Percentiles rank a stretch among this genome's conserved stretches.
Evolutionary conservation across 92 coral and sea anemone species (phyloP).

Genomic region (Porites lobata): DNA sequence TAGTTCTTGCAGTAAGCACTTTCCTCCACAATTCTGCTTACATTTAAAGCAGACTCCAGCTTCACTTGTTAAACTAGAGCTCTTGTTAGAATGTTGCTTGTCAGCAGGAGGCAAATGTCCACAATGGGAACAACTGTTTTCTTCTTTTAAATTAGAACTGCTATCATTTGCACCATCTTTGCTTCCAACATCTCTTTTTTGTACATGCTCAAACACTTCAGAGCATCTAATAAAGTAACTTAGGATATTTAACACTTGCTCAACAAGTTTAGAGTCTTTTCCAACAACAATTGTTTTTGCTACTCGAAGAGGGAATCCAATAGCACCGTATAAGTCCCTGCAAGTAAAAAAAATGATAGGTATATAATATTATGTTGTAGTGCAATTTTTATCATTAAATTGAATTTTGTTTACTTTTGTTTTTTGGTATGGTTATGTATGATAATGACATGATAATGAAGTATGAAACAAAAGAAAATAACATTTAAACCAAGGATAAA

Average conservation of each 20-base stretch:
- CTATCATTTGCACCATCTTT: not conserved
- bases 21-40: conserved; percentile 32
- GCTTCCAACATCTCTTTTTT: conserved; percentile 45
- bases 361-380: not conserved
- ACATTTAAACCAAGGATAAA: too few species aligned
- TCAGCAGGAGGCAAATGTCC: conserved; percentile 3
- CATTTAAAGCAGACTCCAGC: not conserved
- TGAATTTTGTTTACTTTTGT: too few species aligned
- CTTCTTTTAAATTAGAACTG: conserved; percentile 3
- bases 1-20: not conserved
- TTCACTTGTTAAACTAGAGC: conserved; percentile 13
- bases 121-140: conserved; percentile 26
- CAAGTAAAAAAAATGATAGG: not conserved
- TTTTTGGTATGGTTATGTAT: too few species aligned
- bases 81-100: not conserved
- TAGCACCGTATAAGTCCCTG: conserved; percentile 96
- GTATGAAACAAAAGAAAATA: too few species aligned
- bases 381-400: not conserved
- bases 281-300: conserved; percentile 92
- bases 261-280: conserved; percentile 78
- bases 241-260: conserved; percentile 74
- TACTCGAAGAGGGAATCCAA: conserved; percentile 86
- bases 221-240: conserved; percentile 97
- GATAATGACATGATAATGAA: too few species aligned
- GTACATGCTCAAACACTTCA: conserved; percentile 90